Base-by-base conservation (phyloP, 2,113 vertebrate species). In the Phalacrocorax aristotelis region DNA sequence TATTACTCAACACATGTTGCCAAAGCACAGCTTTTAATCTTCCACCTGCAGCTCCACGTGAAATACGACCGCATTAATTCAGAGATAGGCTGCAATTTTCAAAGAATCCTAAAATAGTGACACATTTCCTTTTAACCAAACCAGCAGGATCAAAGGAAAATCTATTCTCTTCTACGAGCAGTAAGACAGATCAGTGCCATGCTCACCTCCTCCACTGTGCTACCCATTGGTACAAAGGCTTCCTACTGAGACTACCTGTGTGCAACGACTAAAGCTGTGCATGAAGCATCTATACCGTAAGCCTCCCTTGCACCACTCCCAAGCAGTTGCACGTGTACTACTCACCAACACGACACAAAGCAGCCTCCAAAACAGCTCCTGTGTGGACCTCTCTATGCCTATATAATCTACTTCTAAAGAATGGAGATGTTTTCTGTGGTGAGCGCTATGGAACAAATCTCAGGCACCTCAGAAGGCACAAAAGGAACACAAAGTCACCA, bases 341-440 rank as follows among this genome's bases (percentile, higher is more conserved):
- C 42, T 86, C 55, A 29, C 9, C 44, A 74, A 13, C 0, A 2
- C 6, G 58, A 48, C 0, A 0, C 21, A 61, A 72, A 88, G 40
- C 32, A 71, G 51, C 32, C 51, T 71, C 38, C 48, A 25, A 42
- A 81, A 40, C 26, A 78, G n/a, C 30, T 82, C n/a, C 55, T 22
- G 2, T 2, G 4, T 12, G 6, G n/a, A 84, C 23, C 34, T 54
- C n/a, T 42, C 25, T 38, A 14, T 1, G 10, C 11, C 36, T 17
- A 34, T 1, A 25, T 10, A 64, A 83, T 68, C 87, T 36, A 79
- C 51, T 54, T n/a, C 34, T 15, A 14, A 87, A 82, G 64, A 95
- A 61, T 0, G n/a, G 7, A 72, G 11, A 7, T 57, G 1, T 89
- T 78, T 75, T 75, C 36, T 55, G 42, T 30, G 25, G 22, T 40